These are phyloP conservation scores for Burhinus bistriatus DNA, from an alignment of 2,113 vertebrate genomes.

Conservation along the genomic window DNA sequence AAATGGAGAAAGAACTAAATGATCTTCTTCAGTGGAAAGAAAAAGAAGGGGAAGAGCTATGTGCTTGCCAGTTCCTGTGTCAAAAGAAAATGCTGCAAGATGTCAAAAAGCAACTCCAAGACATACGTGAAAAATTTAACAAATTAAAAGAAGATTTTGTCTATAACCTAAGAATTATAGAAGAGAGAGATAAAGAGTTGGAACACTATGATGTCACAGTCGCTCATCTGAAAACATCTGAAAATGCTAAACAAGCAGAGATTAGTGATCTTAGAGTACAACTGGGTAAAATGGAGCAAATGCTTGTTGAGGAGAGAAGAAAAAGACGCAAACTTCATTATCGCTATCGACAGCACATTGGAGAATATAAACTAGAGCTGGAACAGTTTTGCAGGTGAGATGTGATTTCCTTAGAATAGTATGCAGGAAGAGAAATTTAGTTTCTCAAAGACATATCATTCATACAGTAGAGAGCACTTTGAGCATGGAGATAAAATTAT, in stretches of 20 bases:
- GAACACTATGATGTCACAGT: constrained; percentile 68
- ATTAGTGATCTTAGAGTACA: constrained; percentile 74
- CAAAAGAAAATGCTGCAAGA: constrained; percentile 69
- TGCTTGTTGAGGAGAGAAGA: constrained; percentile 44
- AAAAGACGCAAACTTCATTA: constrained; percentile 51
- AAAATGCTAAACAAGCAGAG: constrained; percentile 72
- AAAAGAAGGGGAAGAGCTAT: constrained; percentile 76
- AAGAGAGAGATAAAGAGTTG: constrained; percentile 80
- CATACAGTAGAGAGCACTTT: not conserved
- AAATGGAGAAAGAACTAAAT: constrained; percentile 57
- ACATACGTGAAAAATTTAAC: constrained; percentile 55
- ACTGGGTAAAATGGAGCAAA: constrained; percentile 67
- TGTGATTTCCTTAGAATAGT: not conserved
- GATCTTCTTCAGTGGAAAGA: constrained; percentile 74
- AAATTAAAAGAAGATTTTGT: constrained; percentile 78
- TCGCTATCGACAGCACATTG: constrained; percentile 12
- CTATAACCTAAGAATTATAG: constrained; percentile 78
- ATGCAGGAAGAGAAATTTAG: not conserved
- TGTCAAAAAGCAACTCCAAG: constrained; percentile 52
- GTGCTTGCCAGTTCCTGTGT: constrained; percentile 42
- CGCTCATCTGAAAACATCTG: constrained; percentile 35
- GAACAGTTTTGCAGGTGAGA: constrained; percentile 72
- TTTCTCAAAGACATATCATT: not conserved
- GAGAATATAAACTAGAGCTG: constrained; percentile 71
- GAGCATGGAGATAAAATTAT: not conserved